Percentiles rank a stretch among this genome's conserved stretches.
Conservation (phyloP, 2,888 invertebrate species). For the Phengaris arion region DNA sequence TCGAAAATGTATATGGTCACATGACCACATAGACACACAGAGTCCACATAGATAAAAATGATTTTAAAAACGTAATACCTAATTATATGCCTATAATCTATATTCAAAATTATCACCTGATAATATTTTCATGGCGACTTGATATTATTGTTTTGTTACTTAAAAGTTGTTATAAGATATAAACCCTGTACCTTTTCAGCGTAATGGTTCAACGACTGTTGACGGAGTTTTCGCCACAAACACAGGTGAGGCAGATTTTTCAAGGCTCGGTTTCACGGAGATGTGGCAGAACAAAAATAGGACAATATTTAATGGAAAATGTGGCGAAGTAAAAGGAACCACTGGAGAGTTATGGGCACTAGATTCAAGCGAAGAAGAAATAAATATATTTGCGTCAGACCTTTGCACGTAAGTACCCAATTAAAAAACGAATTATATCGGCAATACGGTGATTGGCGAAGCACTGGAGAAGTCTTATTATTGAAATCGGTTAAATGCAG, state of each 20-base stretch:
- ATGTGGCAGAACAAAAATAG: constrained; percentile 83
- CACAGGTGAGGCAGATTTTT: constrained; percentile 83
- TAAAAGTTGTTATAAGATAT: no score
- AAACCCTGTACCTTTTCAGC: constrained; percentile 67
- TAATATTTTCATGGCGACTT: no score
- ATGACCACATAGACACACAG: no score
- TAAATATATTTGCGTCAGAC: constrained; percentile 86
- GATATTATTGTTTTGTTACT: no score
- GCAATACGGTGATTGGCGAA: no score
- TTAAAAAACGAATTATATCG: not conserved
- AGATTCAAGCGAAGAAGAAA: constrained; percentile 70
- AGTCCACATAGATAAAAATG: no score
- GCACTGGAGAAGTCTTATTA: not conserved
- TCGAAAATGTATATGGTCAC: no score
- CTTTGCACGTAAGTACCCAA: constrained; percentile 84
- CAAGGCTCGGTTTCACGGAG: constrained; percentile 82
- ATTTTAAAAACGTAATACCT: no score
- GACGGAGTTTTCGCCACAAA: constrained; percentile 89
- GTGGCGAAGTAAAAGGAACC: constrained; percentile 85
- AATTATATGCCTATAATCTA: no score
- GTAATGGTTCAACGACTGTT: constrained; percentile 84
- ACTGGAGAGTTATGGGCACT: constrained; percentile 92
- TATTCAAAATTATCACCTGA: no score
- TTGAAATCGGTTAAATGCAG: not conserved
- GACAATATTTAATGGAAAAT: constrained; percentile 80